phyloP scores from a whole-genome alignment of 2,113 vertebrate genomes.

The Salvator merianae region DNA sequence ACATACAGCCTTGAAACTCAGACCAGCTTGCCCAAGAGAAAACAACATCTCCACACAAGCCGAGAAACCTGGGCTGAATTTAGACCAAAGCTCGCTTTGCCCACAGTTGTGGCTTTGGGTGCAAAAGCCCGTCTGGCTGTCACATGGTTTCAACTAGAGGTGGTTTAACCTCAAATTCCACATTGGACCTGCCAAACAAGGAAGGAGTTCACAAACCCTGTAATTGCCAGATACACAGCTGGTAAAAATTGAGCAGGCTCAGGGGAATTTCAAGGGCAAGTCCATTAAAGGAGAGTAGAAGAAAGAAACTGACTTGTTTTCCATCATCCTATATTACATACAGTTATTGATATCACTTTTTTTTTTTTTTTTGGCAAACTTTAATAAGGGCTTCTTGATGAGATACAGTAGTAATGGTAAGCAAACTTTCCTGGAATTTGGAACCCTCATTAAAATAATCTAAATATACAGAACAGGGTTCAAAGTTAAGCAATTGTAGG shows the following conservation, averaged over 20 bases:
- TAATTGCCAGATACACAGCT: slow-evolving; percentile 43
- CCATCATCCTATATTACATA: not conserved
- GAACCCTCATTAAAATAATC: not conserved
- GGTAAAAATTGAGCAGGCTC: slow-evolving; percentile 31
- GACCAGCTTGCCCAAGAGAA: slow-evolving; percentile 49
- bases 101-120: slow-evolving; percentile 30
- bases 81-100: slow-evolving; percentile 56
- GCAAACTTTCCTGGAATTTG: not conserved
- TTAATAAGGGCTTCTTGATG: not conserved
- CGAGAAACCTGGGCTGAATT: slow-evolving; percentile 64
- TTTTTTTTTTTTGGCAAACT: not conserved
- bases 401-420: not conserved
- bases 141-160: slow-evolving; percentile 34
- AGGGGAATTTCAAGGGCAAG: not conserved
- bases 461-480: not conserved
- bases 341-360: not conserved
- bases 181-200: slow-evolving; percentile 19
- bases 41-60: slow-evolving; percentile 48
- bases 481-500: not conserved
- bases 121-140: slow-evolving; percentile 39
- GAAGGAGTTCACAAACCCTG: slow-evolving; percentile 5
- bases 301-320: not conserved
- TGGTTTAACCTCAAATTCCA: slow-evolving; percentile 40
- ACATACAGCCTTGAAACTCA: slow-evolving; percentile 20
- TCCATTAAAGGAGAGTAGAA: not conserved